Base-by-base conservation (phyloP, 2,888 invertebrate species). In the Tryphoninae sp. region DNA sequence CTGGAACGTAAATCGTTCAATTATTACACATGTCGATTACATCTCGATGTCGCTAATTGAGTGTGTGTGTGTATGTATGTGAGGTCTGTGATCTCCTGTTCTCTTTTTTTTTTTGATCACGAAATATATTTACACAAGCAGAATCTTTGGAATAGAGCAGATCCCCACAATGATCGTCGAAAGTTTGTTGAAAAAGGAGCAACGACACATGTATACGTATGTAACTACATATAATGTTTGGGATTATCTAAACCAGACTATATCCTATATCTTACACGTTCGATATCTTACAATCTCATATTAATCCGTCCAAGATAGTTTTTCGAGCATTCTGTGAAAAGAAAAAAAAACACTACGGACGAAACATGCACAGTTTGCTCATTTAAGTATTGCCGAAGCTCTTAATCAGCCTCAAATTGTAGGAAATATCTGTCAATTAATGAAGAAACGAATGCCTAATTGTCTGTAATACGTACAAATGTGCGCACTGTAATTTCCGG, bases 101-200 rank as follows among this genome's bases (percentile, higher is more conserved):
- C 40, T 58, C 68, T 69, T 59, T 22, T 72, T 42, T 62, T 71
- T 42, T 26, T 16, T 26, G 45, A 49, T 23, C 71, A 80, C 73
- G 78, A 78, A 53, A 78, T 82, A 78, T 85, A 85, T 85, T 80
- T 85, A 85, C 85, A 85, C 73, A 81, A 82, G 85, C 85, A 78
- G 85, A 85, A 82, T 85, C 85, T 83, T 84, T 84, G 84, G 85
- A 85, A 84, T 77, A 78, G 69, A 81, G 78, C 80, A 84, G 85
- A 83, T 82, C 61, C 80, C 84, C 85, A 78, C 61, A 75, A 84
- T 84, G 68, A 83, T 78, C 81, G 80, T 78, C 71, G 69, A 74
- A 80, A 80, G 62, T 77, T 80, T 75, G 33, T 53, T 26, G 22
- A 33, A 51, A 68, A 76, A 58, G 11, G 71, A 78, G 76, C 73